A percentile compares a stretch with the other conserved stretches of the same genome.
Evolutionary conservation across 2,797 vertebrate species (phyloP).

Genomic region (Microctenopoma stevenorrisi): DNA sequence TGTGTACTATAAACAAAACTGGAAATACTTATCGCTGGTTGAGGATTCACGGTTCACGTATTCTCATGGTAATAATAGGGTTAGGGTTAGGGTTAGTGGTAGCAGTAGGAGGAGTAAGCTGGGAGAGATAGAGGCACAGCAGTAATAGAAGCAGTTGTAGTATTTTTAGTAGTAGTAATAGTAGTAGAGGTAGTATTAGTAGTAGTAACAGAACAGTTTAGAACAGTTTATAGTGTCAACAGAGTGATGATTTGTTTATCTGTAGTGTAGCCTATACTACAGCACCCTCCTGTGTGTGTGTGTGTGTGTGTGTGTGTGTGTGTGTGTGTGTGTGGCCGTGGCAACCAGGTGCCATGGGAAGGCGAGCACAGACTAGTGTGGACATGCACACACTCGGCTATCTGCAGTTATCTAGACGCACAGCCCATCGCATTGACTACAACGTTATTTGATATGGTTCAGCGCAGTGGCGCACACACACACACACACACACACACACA

Average conservation of each 20-base stretch:
- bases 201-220: background rate
- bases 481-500: slow-evolving; percentile 6
- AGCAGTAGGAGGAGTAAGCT: background rate
- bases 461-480: slow-evolving; percentile 4
- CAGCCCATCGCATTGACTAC: slow-evolving; percentile 9
- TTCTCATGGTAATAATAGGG: no score
- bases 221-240: background rate
- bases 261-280: background rate
- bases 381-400: slow-evolving; percentile 5
- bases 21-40: background rate
- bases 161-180: background rate
- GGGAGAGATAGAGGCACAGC: background rate
- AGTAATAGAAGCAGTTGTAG: background rate
- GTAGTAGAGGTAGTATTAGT: background rate
- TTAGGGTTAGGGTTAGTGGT: background rate
- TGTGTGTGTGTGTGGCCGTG: slow-evolving; percentile 32
- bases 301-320: slow-evolving; percentile 23
- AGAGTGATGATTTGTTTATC: slow-evolving; percentile 45
- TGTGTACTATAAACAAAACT: background rate
- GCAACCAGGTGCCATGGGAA: slow-evolving; percentile 62
- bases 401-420: slow-evolving; percentile 10
- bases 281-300: slow-evolving; percentile 14
- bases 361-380: slow-evolving; percentile 50
- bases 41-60: no score
- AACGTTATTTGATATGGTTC: slow-evolving; percentile 29